A percentile compares a stretch with the other conserved stretches of the same genome.
Conservation (phyloP, 2,797 vertebrate genomes). For the Gymnodraco acuticeps region DNA sequence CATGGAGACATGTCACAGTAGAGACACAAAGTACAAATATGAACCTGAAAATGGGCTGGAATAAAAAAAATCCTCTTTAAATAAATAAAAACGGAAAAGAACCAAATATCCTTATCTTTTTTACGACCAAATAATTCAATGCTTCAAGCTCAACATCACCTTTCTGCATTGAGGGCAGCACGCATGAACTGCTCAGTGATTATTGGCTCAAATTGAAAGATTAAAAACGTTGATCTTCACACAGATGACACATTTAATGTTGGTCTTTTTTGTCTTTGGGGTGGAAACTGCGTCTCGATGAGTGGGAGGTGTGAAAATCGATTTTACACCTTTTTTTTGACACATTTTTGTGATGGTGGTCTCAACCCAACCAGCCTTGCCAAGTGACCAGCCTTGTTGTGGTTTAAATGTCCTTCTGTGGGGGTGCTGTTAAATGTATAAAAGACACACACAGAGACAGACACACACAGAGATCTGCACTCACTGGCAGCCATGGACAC, state of each 20-base stretch:
- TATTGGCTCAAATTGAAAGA: too few species aligned
- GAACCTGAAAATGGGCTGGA: too few species aligned
- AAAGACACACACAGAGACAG: conserved; percentile 1
- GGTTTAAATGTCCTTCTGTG: background rate
- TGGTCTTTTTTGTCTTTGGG: too few species aligned
- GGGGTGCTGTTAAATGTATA: conserved; percentile 12
- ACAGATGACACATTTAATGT: too few species aligned
- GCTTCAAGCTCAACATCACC: background rate
- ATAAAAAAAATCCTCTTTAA: too few species aligned
- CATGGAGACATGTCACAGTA: too few species aligned
- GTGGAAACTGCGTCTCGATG: background rate
- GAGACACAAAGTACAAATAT: too few species aligned
- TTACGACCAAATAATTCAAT: background rate
- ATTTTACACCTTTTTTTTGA: too few species aligned
- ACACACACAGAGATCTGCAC: background rate
- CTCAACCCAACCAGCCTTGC: background rate
- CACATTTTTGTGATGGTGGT: background rate
- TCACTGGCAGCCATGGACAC: conserved; percentile 42
- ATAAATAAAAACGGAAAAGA: too few species aligned
- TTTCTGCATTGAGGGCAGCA: background rate
- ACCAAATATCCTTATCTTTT: background rate
- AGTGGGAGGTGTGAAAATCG: background rate
- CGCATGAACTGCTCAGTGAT: background rate
- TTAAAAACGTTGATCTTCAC: too few species aligned
- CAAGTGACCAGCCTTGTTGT: rapidly evolving